Evolutionary conservation across 2,797 vertebrate species (phyloP), one percentile per base, ranked within the genome.

Genomic region (Sebastes steindachneri): DNA sequence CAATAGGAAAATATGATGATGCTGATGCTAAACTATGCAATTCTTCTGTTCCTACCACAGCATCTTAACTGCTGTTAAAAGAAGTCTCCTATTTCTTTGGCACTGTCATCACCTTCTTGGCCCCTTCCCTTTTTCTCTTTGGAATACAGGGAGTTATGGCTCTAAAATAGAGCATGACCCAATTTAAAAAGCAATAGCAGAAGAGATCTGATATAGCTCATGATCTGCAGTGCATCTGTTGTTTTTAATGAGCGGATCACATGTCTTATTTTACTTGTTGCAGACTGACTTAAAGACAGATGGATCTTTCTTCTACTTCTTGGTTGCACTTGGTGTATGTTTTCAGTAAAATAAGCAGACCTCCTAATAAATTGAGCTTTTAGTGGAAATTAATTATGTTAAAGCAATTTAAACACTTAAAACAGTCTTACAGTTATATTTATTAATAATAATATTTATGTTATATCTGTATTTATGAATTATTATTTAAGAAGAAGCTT

Each of bases 11-110:
- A 86, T 33, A 35, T 12, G 19, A 76, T 3, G 33, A 88, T 48
- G 84, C 85, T 68, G 74, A 90, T 48, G 81, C 86, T 68, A 69
- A 90, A 85, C 94, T 94, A 94, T 94, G 94, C 94, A 95, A 94
- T 78, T 62, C 86, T 68, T 78, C 73, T 41, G 74, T 77, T 84
- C 80, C 25, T 57, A 68, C 86, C 3, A 59, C 65, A 19, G 65
- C 84, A 55, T 80, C 66, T 53, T 11, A 57, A 45, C 73, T 54
- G 67, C 64, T 35, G 62, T 51, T 31, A 11, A 31, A 60, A 67
- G 21, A 59, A 21, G 55, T 80, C 75, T 87, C 64, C 58, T 17
- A 5, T 68, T 76, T 88, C 87, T 69, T 85, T 69, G 82, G 85
- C 76, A 80, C 74, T 76, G 66, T 76, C 28, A 23, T 53, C 88